phyloP scores from a whole-genome alignment of 2,113 vertebrate species.

The Climacteris rufus region DNA sequence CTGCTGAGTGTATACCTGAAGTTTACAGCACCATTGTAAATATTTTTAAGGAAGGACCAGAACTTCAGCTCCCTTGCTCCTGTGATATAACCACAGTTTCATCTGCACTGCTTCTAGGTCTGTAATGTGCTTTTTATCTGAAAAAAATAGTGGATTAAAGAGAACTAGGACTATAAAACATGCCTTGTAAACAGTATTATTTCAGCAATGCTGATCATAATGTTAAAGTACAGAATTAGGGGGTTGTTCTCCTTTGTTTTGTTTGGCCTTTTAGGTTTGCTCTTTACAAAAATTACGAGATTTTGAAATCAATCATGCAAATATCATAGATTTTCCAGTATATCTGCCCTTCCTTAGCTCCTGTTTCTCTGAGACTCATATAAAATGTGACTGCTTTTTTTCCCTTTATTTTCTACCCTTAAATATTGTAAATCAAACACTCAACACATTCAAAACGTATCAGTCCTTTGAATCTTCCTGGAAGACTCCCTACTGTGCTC shows the following conservation, averaged over 20 bases:
- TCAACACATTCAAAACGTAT: conserved; percentile 1
- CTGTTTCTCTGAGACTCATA: not conserved
- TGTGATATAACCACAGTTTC: not conserved
- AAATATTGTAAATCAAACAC: conserved; percentile 48
- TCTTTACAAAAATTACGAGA: not conserved
- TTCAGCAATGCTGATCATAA: not conserved
- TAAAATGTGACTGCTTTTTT: not conserved
- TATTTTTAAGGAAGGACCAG: not conserved
- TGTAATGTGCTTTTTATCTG: not conserved
- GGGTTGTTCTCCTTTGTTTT: not conserved
- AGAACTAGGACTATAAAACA: not conserved
- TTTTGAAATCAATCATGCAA: not conserved
- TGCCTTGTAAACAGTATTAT: not conserved
- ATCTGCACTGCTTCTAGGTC: not conserved
- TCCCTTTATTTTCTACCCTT: conserved; percentile 33
- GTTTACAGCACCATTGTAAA: not conserved
- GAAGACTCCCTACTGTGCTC: conserved; percentile 29
- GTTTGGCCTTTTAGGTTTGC: not conserved
- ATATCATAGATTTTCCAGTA: not conserved
- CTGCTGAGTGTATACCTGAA: not conserved
- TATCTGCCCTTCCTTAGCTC: not conserved
- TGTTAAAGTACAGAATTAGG: not conserved
- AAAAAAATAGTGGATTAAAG: not conserved
- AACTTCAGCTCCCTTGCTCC: not conserved
- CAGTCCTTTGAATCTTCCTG: conserved; percentile 33